A percentile compares a stretch with the other conserved stretches of the same genome.
These are phyloP conservation scores for Psilanteris sp. DNA, from an alignment of 1,140 invertebrate species.

Conservation along the genomic window DNA sequence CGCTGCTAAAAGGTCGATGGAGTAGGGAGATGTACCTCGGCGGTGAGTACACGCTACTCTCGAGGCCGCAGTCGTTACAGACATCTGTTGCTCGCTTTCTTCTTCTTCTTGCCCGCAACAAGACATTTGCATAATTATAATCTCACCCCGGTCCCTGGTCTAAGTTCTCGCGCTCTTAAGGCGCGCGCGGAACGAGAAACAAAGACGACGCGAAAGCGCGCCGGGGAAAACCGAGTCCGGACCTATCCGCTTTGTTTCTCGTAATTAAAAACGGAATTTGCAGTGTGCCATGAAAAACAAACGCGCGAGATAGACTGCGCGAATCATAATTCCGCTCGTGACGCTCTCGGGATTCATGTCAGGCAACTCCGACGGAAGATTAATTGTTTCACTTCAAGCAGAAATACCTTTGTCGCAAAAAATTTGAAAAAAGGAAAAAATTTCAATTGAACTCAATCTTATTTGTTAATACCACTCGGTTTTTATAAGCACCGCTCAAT, in stretches of 20 bases:
- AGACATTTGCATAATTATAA: constrained; percentile 68
- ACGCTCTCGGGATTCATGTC: constrained; percentile 18
- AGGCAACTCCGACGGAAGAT: constrained; percentile 19
- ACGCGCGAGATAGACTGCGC: constrained; percentile 4
- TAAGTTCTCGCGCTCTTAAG: constrained; percentile 27
- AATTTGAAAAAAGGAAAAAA: too few species aligned
- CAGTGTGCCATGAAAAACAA: constrained; percentile 33
- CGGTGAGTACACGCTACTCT: constrained; percentile 27
- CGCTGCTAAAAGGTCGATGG: constrained; percentile 37
- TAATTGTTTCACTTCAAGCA: constrained; percentile 41
- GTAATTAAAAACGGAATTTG: constrained; percentile 53
- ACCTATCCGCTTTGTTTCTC: constrained; percentile 20
- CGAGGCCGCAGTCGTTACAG: constrained; percentile 53
- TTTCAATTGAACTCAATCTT: constrained; percentile 57
- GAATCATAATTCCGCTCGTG: constrained; percentile 13
- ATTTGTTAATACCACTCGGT: constrained; percentile 26
- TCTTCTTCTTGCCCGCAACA: constrained; percentile 63
- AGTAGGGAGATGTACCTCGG: constrained; percentile 5
- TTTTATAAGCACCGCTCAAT: constrained; percentile 25
- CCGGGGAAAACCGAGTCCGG: constrained; percentile 2
- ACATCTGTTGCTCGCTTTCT: constrained; percentile 66
- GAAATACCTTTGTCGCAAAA: constrained; percentile 45
- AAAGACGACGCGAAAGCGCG: constrained; percentile 12
- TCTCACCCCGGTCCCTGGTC: constrained; percentile 53
- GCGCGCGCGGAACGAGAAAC: constrained; percentile 16